Evolutionary conservation across 1,140 invertebrate genomes (phyloP).

Genomic region (Drosophila sturtevanti): DNA sequence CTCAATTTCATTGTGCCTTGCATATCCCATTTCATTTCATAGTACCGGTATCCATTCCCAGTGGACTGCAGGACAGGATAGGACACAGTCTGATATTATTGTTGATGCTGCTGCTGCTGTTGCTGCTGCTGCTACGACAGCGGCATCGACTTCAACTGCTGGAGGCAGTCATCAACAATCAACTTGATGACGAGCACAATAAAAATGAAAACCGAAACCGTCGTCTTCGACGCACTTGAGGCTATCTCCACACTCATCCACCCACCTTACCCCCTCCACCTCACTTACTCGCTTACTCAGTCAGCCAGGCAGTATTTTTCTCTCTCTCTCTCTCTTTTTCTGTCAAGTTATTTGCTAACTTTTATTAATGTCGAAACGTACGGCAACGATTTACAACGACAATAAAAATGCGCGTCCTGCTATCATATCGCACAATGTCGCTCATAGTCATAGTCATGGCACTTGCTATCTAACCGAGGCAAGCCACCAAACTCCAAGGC

Average conservation of each 20-base stretch:
- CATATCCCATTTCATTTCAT: slow-evolving; percentile 39
- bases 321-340: slow-evolving; percentile 37
- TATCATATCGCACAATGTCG: slow-evolving; percentile 79
- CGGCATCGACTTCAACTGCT: slow-evolving; percentile 24
- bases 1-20: slow-evolving; percentile 77
- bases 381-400: slow-evolving; percentile 81
- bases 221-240: slow-evolving; percentile 37
- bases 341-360: slow-evolving; percentile 80
- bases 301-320: slow-evolving; percentile 22
- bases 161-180: slow-evolving; percentile 78
- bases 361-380: slow-evolving; percentile 81
- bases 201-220: slow-evolving; percentile 78
- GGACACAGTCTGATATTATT: background rate
- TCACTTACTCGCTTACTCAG: background rate
- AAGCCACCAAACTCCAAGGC: slow-evolving; percentile 36
- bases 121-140: background rate
- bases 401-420: slow-evolving; percentile 75
- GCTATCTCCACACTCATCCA: slow-evolving; percentile 20
- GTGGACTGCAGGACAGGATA: slow-evolving; percentile 22
- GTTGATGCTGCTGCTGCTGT: slow-evolving; percentile 9
- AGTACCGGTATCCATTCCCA: slow-evolving; percentile 36
- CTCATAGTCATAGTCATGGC: slow-evolving; percentile 76
- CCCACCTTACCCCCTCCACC: too few species aligned
- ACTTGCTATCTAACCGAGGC: slow-evolving; percentile 71
- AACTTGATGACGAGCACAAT: slow-evolving; percentile 80